A percentile compares a stretch with the other conserved stretches of the same genome.
phyloP scores from a whole-genome alignment of 2,888 invertebrate genomes.

The Luperina nickerlii region DNA sequence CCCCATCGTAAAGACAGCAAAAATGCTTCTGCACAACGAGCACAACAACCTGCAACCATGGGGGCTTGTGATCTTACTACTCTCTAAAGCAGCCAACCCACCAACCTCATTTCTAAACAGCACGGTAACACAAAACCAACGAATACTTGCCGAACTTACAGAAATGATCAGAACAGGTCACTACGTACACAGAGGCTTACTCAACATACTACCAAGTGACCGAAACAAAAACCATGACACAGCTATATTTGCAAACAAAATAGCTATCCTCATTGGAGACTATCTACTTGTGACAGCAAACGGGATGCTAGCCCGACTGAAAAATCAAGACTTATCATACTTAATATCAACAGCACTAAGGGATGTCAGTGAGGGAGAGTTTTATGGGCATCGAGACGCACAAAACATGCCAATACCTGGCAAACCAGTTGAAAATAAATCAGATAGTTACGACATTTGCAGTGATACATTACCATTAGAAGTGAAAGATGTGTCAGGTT shows the following conservation, averaged over 20 bases:
- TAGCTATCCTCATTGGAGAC: slow-evolving; percentile 96
- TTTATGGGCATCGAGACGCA: slow-evolving; percentile 93
- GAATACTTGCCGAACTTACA: slow-evolving; percentile 92
- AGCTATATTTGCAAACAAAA: slow-evolving; percentile 96
- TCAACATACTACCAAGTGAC: slow-evolving; percentile 86
- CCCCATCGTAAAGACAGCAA: slow-evolving; percentile 96
- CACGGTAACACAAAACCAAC: slow-evolving; percentile 89
- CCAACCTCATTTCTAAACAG: slow-evolving; percentile 90
- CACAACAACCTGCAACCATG: slow-evolving; percentile 96
- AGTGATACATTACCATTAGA: slow-evolving; percentile 83
- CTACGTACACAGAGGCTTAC: slow-evolving; percentile 93
- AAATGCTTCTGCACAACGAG: slow-evolving; percentile 94
- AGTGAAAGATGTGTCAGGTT: slow-evolving; percentile 85
- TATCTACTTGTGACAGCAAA: slow-evolving; percentile 95
- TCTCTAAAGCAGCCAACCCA: slow-evolving; percentile 93
- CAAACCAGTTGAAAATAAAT: slow-evolving; percentile 82
- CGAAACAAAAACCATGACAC: slow-evolving; percentile 91
- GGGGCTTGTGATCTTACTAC: slow-evolving; percentile 95
- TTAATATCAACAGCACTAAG: slow-evolving; percentile 95
- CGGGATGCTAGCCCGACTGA: slow-evolving; percentile 93
- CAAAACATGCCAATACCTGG: slow-evolving; percentile 94
- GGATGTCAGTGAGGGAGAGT: slow-evolving; percentile 96
- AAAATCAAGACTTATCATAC: slow-evolving; percentile 93
- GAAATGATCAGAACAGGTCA: slow-evolving; percentile 97
- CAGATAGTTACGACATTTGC: slow-evolving; percentile 77